Evolutionary conservation across 2,113 vertebrate species (phyloP).

Genomic region (Solenodon paradoxus): DNA sequence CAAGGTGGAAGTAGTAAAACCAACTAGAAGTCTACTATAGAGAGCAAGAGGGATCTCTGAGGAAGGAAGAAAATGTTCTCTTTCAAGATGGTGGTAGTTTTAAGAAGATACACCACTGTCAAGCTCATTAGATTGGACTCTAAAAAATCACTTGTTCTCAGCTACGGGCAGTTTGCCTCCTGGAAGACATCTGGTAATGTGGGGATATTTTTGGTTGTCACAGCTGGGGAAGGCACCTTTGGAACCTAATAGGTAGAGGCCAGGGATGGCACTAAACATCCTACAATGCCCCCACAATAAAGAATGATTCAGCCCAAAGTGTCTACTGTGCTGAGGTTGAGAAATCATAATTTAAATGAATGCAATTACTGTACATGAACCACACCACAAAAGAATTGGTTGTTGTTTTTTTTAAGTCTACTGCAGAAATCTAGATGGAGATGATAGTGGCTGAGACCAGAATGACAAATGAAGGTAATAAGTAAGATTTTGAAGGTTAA

Average conservation of each 20-base stretch:
- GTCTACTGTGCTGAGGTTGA: neutral
- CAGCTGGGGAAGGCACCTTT: neutral
- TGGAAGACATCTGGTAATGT: neutral
- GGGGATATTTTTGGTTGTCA: neutral
- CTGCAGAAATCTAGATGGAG: neutral
- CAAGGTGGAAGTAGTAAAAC: neutral
- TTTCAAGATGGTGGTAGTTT: neutral
- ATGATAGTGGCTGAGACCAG: neutral
- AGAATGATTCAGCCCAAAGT: neutral
- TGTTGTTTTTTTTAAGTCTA: neutral
- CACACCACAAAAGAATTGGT: neutral
- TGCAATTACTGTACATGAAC: neutral
- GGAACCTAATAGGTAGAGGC: neutral
- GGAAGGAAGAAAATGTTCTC: neutral
- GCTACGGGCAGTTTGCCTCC: neutral
- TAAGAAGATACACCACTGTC: neutral
- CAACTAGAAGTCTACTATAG: neutral
- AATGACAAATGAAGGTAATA: neutral
- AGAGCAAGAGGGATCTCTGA: neutral
- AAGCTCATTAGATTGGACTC: neutral
- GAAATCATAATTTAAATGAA: neutral
- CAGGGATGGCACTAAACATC: neutral
- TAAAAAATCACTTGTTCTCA: neutral
- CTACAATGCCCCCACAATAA: neutral
- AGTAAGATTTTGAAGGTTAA: neutral